A percentile compares a stretch with the other conserved stretches of the same genome.
These are phyloP conservation scores for Cyprinus carpio DNA, from an alignment of 2,113 vertebrate species.

Conservation along the genomic window DNA sequence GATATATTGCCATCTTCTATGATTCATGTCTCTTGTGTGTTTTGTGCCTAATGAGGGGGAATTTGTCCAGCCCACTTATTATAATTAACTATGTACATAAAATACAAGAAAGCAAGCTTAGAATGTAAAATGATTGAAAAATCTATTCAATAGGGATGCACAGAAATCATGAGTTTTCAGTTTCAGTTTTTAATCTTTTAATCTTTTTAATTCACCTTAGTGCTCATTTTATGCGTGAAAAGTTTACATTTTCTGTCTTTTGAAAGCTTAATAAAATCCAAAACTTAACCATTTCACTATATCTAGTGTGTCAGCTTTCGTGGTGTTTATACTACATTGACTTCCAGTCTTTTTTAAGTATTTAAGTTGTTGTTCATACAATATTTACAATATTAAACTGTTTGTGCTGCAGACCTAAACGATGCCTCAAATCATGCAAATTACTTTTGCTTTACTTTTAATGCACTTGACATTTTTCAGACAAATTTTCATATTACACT, in stretches of 20 bases:
- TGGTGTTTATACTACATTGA: not conserved
- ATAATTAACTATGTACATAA: conserved; percentile 21
- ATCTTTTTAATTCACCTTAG: not conserved
- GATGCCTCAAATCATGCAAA: not conserved
- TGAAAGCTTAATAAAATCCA: not conserved
- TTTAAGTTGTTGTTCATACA: not conserved
- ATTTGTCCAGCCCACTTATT: conserved; percentile 34
- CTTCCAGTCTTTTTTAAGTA: not conserved
- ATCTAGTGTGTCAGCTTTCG: not conserved
- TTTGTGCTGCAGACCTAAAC: not conserved
- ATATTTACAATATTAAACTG: not conserved
- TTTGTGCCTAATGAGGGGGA: conserved; percentile 34
- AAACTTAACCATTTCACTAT: not conserved
- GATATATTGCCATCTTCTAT: conserved; percentile 21
- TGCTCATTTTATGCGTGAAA: not conserved
- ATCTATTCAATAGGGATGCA: no score
- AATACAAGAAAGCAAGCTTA: not conserved
- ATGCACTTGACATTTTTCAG: not conserved
- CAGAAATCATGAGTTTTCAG: not conserved
- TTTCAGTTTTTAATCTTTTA: not conserved
- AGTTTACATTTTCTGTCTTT: not conserved
- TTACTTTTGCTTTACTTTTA: not conserved
- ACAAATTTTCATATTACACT: not conserved
- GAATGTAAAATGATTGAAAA: not conserved
- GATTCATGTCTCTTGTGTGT: conserved; percentile 40